Evolutionary conservation across 2,797 vertebrate genomes (phyloP).

Genomic region (Sibirionetta formosa): DNA sequence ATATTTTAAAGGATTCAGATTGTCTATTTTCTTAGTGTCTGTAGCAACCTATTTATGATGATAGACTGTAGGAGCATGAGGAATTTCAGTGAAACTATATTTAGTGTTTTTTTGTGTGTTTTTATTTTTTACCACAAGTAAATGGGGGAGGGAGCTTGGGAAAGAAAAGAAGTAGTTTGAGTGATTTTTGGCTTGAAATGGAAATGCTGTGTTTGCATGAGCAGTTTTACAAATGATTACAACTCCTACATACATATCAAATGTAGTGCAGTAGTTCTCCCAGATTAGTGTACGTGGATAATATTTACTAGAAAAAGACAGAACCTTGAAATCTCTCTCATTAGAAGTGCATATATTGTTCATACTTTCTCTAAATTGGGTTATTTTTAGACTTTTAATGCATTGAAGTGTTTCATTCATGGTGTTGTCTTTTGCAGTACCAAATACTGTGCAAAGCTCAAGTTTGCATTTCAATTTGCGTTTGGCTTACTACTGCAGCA

Average conservation of each 20-base stretch:
- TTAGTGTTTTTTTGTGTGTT: neutral
- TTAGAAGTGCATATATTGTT: neutral
- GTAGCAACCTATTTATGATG: neutral
- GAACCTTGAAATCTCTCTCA: neutral
- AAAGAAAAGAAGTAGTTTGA: neutral
- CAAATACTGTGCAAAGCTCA: neutral
- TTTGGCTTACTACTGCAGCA: neutral
- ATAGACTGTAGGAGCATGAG: neutral
- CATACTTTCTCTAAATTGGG: neutral
- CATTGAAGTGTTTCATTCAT: neutral
- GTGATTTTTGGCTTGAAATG: neutral
- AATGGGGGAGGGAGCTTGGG: neutral
- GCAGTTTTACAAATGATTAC: neutral
- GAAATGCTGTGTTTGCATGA: neutral
- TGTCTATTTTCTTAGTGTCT: neutral
- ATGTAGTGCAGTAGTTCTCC: neutral
- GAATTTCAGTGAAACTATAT: neutral
- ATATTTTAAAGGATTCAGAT: neutral
- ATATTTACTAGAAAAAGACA: neutral
- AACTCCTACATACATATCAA: neutral
- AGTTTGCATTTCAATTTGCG: neutral
- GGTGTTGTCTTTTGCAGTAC: neutral
- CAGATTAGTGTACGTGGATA: neutral
- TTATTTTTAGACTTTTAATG: neutral
- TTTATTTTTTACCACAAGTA: neutral